Conservation (phyloP, 2,888 invertebrate species). For the Chirona hameri region DNA sequence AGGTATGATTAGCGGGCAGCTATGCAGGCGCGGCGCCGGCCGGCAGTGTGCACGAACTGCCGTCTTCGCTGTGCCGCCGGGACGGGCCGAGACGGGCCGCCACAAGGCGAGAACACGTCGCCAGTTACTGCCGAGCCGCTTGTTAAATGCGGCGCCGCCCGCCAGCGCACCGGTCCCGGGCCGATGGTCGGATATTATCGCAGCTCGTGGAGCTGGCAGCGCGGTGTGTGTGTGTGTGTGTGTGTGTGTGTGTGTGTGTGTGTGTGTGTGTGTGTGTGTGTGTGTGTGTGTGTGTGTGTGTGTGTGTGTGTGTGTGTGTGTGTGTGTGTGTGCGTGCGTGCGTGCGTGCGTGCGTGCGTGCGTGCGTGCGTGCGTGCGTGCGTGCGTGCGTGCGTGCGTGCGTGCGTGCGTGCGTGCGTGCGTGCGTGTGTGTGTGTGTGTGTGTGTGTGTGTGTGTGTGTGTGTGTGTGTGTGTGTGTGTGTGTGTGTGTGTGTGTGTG, state of each 20-base stretch:
- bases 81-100: not conserved
- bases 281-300: not conserved
- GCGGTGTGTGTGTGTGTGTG: not conserved
- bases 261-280: not conserved
- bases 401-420: not conserved
- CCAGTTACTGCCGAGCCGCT: not conserved
- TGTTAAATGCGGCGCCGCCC: not conserved
- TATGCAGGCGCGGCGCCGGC: not conserved
- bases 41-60: not conserved
- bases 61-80: too few relatives aligned
- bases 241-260: not conserved
- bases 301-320: not conserved
- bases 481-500: not conserved
- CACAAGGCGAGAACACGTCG: not conserved
- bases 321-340: not conserved
- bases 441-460: not conserved
- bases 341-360: not conserved
- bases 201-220: not conserved
- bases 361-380: not conserved
- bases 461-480: not conserved
- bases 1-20: not conserved
- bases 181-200: not conserved
- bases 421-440: not conserved
- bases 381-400: not conserved
- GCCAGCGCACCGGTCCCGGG: too few relatives aligned